Evolutionary conservation across 2,797 vertebrate species (phyloP).

Genomic region (Sylvia borin): DNA sequence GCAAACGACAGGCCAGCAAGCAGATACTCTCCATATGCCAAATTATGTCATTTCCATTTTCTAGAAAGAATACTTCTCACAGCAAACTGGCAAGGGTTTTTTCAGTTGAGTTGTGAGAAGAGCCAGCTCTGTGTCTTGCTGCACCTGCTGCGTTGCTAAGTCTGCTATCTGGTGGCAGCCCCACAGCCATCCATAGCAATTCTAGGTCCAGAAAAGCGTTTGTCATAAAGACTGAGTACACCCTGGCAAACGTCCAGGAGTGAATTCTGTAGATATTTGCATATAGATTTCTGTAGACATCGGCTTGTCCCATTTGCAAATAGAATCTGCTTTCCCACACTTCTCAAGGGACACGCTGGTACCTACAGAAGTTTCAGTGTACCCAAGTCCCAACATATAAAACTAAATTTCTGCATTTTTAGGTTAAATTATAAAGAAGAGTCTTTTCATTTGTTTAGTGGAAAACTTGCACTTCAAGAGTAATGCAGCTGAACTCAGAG

Average conservation of each 20-base stretch:
- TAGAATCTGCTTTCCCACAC: neutral
- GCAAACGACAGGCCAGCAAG: neutral
- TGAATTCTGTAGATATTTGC: neutral
- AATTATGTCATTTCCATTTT: conserved; percentile 23
- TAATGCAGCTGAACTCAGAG: neutral
- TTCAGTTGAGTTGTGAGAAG: neutral
- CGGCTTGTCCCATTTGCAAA: neutral
- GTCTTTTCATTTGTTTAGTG: neutral
- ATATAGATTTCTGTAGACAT: neutral
- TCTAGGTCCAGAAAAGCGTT: neutral
- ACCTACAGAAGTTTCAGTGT: neutral
- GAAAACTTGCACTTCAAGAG: neutral
- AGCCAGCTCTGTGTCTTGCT: neutral
- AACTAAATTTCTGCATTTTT: neutral
- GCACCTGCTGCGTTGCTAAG: neutral
- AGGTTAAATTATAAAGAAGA: neutral
- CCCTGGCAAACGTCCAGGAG: neutral
- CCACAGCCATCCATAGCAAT: neutral
- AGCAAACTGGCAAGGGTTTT: neutral
- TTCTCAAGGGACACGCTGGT: neutral
- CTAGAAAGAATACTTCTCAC: neutral
- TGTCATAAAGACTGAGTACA: neutral
- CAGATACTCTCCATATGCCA: neutral
- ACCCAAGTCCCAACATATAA: neutral
- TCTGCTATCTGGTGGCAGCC: neutral